Percentiles rank a stretch among this genome's conserved stretches.
Evolutionary conservation across 2,113 vertebrate genomes (phyloP).

Genomic region (Amia ocellicauda): DNA sequence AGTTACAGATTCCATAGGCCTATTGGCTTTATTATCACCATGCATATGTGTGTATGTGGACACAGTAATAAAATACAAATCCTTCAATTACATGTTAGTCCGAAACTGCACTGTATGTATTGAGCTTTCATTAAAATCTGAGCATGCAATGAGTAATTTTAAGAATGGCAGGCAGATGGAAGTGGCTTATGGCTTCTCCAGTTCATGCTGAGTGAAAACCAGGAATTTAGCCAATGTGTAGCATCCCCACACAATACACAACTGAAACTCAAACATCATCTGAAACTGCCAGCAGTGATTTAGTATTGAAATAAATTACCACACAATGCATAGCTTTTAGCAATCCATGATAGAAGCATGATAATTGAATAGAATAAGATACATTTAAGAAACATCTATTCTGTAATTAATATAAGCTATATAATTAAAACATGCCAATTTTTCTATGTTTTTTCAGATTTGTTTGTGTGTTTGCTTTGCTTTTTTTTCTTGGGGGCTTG

Average conservation of each 20-base stretch:
- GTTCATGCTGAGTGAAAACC: constrained; percentile 62
- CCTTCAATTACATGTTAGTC: no score
- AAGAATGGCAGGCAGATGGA: constrained; percentile 65
- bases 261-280: constrained; percentile 49
- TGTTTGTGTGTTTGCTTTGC: constrained; percentile 18
- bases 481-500: no score
- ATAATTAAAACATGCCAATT: constrained; percentile 37
- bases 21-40: no score
- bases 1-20: no score
- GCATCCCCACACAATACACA: constrained; percentile 29
- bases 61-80: no score
- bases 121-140: constrained; percentile 54
- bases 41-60: no score
- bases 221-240: constrained; percentile 57
- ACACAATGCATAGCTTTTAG: constrained; percentile 63
- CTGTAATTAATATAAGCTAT: constrained; percentile 64
- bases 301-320: constrained; percentile 49
- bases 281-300: constrained; percentile 59
- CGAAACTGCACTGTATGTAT: constrained; percentile 13
- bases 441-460: constrained; percentile 52
- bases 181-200: constrained; percentile 68
- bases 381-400: constrained; percentile 49
- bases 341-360: constrained; percentile 44
- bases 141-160: constrained; percentile 45
- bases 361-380: constrained; percentile 56